Evolutionary conservation across 1,140 invertebrate species (phyloP).

Genomic region (Halesus radiatus): DNA sequence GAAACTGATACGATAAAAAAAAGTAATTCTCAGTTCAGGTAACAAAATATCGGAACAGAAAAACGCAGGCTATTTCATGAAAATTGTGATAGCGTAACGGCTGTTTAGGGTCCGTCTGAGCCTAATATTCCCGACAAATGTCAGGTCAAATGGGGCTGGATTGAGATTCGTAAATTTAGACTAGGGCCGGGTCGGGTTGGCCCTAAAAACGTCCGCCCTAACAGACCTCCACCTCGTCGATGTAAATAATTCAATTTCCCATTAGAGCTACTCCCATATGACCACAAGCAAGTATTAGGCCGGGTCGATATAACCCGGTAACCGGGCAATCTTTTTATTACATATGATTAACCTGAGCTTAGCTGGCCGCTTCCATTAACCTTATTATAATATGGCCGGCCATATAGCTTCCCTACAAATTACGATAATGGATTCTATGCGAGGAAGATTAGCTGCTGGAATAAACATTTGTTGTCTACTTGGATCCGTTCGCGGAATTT

Average conservation of each 20-base stretch:
- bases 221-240: background rate
- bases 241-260: conserved; percentile 33
- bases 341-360: conserved; percentile 50
- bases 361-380: conserved; percentile 32
- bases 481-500: background rate
- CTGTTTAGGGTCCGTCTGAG: no score
- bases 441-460: conserved; percentile 23
- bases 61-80: no score
- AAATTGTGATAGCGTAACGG: no score
- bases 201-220: background rate
- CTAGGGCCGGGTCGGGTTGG: background rate
- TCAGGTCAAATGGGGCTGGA: background rate
- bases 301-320: conserved; percentile 41
- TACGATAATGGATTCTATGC: conserved; percentile 33
- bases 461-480: conserved; percentile 23
- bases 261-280: conserved; percentile 19
- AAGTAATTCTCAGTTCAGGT: no score
- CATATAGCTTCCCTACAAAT: conserved; percentile 15
- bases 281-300: conserved; percentile 12
- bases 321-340: conserved; percentile 50
- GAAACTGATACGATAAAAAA: no score
- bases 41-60: no score
- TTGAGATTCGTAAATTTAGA: background rate
- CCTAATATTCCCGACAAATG: no score
- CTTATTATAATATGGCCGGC: conserved; percentile 26